Base-by-base conservation (phyloP, 1,140 invertebrate genomes). In the Rhynchophorus ferrugineus region DNA sequence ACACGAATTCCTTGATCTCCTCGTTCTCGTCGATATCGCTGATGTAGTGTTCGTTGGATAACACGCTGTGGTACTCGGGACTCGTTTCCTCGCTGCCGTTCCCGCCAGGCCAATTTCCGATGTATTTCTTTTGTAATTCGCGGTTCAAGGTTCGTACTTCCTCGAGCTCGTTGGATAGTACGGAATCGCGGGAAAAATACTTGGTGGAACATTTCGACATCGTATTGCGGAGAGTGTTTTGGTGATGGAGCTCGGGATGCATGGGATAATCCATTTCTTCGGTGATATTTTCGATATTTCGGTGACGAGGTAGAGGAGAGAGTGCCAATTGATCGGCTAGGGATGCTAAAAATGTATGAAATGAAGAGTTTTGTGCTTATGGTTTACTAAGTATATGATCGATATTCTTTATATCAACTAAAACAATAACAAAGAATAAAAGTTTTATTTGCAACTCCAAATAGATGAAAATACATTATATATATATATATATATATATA, bases 21-120 rank as follows among this genome's bases (percentile, higher is more conserved):
- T 66, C 65, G 47, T 69, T 67, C 57, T 69, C 67, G 42, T 69
- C 67, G 41, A 69, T 69, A 47, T 69, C 67, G 16, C 63, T 66
- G 38, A 69, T 69, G 56, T 67, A 69, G 45, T 69, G 65, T 34
- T 68, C 66, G 36, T 67, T 68, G 39, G 58, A 63, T 37, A 58
- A 65, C 2, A 67, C 57, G 17, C 45, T 62, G 49, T 61, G 60
- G 35, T 61, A 63, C 9, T 63, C 57, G 11, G 62, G 62, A 19
- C 46, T 49, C 13, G 53, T 49, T 16, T 54, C 51, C 11, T 22
- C 18, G 14, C 36, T 13, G 19, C 49, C 44, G 13, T 34, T 42
- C 9, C 36, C 43, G 18, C 44, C 44, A 29, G 46, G 34, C 20
- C 46, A 35, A 18, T 37, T 49, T 6, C 56, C 51, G 9, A 35